Evolutionary conservation across 1,140 invertebrate genomes (phyloP), one percentile per base, ranked within the genome.

Genomic region (Mesaphorura yosii): DNA sequence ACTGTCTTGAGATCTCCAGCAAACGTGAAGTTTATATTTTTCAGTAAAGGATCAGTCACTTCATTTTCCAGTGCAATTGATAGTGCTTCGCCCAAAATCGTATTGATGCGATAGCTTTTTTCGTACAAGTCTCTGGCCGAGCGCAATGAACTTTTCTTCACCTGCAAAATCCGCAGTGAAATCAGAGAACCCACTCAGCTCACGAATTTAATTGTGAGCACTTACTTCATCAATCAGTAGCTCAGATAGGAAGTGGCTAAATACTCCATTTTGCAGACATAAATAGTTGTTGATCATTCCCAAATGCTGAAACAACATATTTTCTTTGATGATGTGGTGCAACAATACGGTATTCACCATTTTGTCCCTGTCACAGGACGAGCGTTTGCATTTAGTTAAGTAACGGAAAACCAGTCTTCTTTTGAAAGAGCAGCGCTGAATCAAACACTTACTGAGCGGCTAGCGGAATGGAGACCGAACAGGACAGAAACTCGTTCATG

Each of bases 201-300:
- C n/a, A n/a, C n/a, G n/a, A n/a, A n/a, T n/a, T n/a, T 42, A 42
- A 42, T 42, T 6, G 6, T 19, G 40, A 42, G 6, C 7, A 34
- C 41, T 55, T 34, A 62, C 54, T 45, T 56, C 53, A 19, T 54
- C 46, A 27, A 62, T 51, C 3, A 62, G 40, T 22, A 49, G 23
- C 4, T 14, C 20, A 14, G 17, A 31, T 2, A 62, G 29, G 38
- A 50, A 56, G 22, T 57, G 51, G 17, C 45, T 48, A 55, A 62
- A 62, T 2, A 54, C 19, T 28, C 60, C 60, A 52, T 62, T 57
- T 44, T 62, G 60, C 4, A 62, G 41, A n/a, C 54, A 42, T 3
- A 62, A 20, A 29, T 50, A 62, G 19, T 50, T 52, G 23, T 62
- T 52, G 7, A 62, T n/a, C 2, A 40, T 34, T 27, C 49, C 46